These are phyloP conservation scores for Cathartes aura DNA, from an alignment of 2,113 vertebrate species.

Conservation along the genomic window DNA sequence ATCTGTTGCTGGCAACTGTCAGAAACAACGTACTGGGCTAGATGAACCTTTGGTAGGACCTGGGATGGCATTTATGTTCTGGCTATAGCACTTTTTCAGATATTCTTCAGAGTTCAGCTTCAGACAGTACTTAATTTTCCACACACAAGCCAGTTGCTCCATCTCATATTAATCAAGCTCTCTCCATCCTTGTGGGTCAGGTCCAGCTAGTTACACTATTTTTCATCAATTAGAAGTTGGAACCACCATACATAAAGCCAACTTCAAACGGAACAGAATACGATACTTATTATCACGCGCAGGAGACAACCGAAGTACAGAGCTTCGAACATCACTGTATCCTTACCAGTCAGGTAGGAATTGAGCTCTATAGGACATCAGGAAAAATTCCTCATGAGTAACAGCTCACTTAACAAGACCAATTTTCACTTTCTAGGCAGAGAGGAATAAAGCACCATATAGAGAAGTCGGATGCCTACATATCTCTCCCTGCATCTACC, in stretches of 20 bases:
- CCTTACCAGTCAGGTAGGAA: neutral
- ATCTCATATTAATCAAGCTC: neutral
- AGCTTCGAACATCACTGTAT: accelerated
- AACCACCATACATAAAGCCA: neutral
- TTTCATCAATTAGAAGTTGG: neutral
- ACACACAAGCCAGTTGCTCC: neutral
- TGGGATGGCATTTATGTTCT: neutral
- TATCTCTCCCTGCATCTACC: neutral
- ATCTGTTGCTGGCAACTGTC: neutral
- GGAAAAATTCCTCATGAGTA: neutral
- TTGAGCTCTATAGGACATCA: neutral
- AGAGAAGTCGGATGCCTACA: neutral
- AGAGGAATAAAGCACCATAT: neutral
- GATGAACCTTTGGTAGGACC: neutral
- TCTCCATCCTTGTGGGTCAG: neutral
- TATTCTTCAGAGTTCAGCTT: neutral
- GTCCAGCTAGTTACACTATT: neutral
- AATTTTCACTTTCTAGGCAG: neutral
- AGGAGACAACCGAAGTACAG: neutral
- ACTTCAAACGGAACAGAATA: neutral
- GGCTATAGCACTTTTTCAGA: neutral
- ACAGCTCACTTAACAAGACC: neutral
- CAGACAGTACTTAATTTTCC: neutral
- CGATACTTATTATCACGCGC: neutral
- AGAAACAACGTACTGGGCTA: neutral